A percentile compares a stretch with the other conserved stretches of the same genome.
These are phyloP conservation scores for Scaptomyza hsui DNA, from an alignment of 1,140 invertebrate species.

Conservation along the genomic window DNA sequence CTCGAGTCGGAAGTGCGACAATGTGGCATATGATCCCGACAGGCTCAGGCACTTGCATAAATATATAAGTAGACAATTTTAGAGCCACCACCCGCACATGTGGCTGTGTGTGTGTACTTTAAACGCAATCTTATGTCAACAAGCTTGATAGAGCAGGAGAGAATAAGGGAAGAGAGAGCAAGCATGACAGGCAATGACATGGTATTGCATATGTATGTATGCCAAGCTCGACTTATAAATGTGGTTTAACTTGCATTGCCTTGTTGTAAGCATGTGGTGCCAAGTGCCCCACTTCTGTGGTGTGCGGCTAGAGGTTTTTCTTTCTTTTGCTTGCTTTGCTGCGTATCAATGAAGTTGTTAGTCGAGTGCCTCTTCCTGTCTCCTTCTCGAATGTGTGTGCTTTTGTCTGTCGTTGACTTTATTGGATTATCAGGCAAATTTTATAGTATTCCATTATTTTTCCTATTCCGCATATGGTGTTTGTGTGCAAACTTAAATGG, in stretches of 20 bases:
- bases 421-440: conserved; percentile 78
- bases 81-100: conserved; percentile 25
- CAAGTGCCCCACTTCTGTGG: conserved; percentile 26
- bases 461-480: conserved; percentile 50
- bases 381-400: conserved; percentile 7
- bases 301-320: conserved; percentile 5
- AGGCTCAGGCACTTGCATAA: conserved; percentile 65
- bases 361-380: conserved; percentile 55
- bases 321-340: conserved; percentile 32
- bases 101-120: conserved; percentile 49
- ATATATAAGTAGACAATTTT: conserved; percentile 75
- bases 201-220: conserved; percentile 45
- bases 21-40: conserved; percentile 72
- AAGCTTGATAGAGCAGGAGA: conserved; percentile 42
- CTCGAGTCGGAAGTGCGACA: conserved; percentile 62
- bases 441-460: conserved; percentile 57
- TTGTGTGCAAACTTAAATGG: conserved; percentile 48
- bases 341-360: conserved; percentile 77
- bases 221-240: conserved; percentile 78
- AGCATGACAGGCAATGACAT: conserved; percentile 26
- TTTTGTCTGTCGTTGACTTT: conserved; percentile 57
- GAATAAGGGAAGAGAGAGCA: not conserved
- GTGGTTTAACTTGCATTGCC: conserved; percentile 74
- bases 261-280: conserved; percentile 52
- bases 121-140: conserved; percentile 81